These are phyloP conservation scores for Acrobasis repandana DNA, from an alignment of 2,888 invertebrate species.

Conservation along the genomic window DNA sequence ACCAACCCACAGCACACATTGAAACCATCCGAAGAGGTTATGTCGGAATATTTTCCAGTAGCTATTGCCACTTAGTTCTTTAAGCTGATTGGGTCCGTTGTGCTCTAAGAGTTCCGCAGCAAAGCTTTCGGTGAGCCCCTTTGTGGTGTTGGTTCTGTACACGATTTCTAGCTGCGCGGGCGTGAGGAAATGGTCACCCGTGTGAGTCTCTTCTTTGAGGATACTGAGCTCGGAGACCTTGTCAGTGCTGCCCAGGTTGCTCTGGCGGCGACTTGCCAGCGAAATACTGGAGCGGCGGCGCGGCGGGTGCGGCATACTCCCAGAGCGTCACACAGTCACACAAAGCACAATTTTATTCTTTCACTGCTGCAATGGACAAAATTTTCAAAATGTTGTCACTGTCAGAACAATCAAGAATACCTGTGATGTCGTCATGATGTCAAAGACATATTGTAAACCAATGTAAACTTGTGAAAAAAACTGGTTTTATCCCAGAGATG, in stretches of 20 bases:
- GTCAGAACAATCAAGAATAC: background rate
- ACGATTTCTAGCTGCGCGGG: conserved; percentile 66
- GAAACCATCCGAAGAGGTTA: conserved; percentile 88
- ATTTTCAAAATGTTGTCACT: background rate
- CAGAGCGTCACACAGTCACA: background rate
- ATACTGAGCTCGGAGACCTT: conserved; percentile 49
- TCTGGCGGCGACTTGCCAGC: conserved; percentile 40
- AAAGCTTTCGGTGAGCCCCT: conserved; percentile 78
- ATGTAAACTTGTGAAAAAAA: background rate
- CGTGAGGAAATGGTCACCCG: conserved; percentile 72
- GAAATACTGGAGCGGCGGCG: conserved; percentile 48
- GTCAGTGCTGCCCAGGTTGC: conserved; percentile 38
- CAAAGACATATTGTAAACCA: background rate
- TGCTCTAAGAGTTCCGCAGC: conserved; percentile 78
- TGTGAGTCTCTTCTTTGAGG: conserved; percentile 65
- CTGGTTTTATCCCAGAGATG: too few relatives aligned
- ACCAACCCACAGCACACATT: conserved; percentile 87
- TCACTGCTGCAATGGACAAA: background rate
- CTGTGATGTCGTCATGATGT: too few relatives aligned
- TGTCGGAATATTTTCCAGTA: conserved; percentile 85
- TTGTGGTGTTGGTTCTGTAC: conserved; percentile 67
- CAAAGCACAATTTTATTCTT: background rate
- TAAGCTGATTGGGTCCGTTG: conserved; percentile 85
- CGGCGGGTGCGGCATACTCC: conserved; percentile 25
- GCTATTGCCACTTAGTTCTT: conserved; percentile 83